Percentiles rank a stretch among this genome's conserved stretches.
phyloP scores from a whole-genome alignment of 2,888 invertebrate genomes.

The Sinodicranocentrus sp. region DNA sequence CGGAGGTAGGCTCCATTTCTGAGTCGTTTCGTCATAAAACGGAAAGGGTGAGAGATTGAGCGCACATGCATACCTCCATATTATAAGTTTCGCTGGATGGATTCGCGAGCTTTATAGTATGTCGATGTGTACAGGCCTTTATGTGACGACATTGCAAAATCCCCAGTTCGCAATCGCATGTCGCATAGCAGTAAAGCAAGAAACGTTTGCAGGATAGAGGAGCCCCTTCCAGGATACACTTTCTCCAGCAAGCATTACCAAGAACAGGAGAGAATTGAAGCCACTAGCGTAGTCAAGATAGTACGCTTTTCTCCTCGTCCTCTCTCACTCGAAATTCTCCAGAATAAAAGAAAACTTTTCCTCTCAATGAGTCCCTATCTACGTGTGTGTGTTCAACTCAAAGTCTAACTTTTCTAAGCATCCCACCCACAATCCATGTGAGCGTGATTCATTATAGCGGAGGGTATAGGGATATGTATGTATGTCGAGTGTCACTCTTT shows the following conservation, averaged over 20 bases:
- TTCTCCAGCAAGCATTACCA: conserved; percentile 1
- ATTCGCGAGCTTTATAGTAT: too few relatives aligned
- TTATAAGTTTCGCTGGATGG: too few relatives aligned
- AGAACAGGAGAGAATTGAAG: too few relatives aligned
- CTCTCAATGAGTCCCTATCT: conserved; percentile 64
- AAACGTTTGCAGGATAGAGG: neutral
- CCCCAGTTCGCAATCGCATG: conserved; percentile 71
- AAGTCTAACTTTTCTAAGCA: too few relatives aligned
- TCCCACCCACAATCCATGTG: conserved; percentile 50
- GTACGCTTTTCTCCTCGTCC: too few relatives aligned
- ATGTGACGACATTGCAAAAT: conserved; percentile 67
- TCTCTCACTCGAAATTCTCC: too few relatives aligned
- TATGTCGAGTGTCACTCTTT: too few relatives aligned
- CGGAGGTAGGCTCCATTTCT: neutral
- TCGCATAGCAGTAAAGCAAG: conserved; percentile 69
- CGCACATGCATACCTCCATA: conserved; percentile 35
- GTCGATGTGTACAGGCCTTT: conserved; percentile 27
- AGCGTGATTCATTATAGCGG: conserved; percentile 7
- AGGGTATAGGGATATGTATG: too few relatives aligned
- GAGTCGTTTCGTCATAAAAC: neutral
- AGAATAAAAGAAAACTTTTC: conserved; percentile 53
- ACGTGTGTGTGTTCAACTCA: neutral
- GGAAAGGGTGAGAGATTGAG: conserved; percentile 47
- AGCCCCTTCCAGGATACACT: neutral
- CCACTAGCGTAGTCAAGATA: too few relatives aligned